Conservation (phyloP, 2,113 vertebrate species). For the Sceloporus tristichus region DNA sequence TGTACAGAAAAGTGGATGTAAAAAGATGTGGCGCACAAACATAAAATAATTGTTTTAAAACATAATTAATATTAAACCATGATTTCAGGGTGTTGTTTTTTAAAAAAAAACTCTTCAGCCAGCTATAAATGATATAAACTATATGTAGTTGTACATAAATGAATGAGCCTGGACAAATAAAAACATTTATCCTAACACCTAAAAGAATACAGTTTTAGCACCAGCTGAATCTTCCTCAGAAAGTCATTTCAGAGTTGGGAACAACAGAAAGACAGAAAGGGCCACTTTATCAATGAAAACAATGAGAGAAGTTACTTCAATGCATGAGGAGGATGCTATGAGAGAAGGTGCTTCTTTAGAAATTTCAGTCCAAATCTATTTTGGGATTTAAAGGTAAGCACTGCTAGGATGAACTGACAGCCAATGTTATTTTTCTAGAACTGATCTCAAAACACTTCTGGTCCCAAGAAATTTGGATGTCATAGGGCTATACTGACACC, state of each 20-base stretch:
- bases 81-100: not conserved
- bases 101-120: not conserved
- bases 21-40: not conserved
- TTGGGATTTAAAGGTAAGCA: not conserved
- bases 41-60: not conserved
- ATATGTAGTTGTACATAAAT: not conserved
- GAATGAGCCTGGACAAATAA: not conserved
- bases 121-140: not conserved
- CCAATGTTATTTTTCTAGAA: not conserved
- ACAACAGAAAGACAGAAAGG: not conserved
- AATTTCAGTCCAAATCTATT: not conserved
- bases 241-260: too few relatives aligned
- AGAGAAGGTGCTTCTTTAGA: not conserved
- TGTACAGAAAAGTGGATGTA: not conserved
- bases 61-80: not conserved
- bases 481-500: too few relatives aligned
- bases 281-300: not conserved
- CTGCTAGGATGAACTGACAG: not conserved
- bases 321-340: not conserved
- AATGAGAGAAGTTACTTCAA: too few relatives aligned
- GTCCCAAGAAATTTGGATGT: too few relatives aligned
- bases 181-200: not conserved
- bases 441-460: not conserved
- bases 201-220: not conserved
- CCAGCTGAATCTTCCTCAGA: not conserved